Evolutionary conservation across 1,140 invertebrate species (phyloP), one percentile per base, ranked within the genome.

Genomic region (Tribolium madens): DNA sequence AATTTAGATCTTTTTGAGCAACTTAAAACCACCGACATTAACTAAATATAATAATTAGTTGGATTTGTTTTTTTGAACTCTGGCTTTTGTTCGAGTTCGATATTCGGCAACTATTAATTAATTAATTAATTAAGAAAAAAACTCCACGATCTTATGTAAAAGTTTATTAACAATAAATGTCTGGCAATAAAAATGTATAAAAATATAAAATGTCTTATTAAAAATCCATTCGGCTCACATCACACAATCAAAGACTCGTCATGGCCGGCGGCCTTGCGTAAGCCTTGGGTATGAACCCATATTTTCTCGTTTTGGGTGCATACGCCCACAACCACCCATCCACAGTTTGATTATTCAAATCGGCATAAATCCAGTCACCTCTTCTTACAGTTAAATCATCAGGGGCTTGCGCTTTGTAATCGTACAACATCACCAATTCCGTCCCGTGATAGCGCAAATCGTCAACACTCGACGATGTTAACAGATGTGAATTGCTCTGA

Each of bases 271-370:
- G 94, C n/a, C 95, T 89, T 0, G 96, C 96, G 84, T 97, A 98
- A 0, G 95, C 94, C 86, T 96, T 97, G 7, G 97, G 97, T 81
- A 98, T 97, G 86, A 97, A 98, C 9, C 97, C 97, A 84, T 97
- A 97, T 87, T 96, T 95, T 18, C 95, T 88, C 7, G 94, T 94
- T 87, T 96, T 96, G 0, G 96, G 95, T 6, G 96, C 95, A 86
- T 96, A 97, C 0, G 95, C 96, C 96, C 96, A 98, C 21, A 98
- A 87, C 96, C 96, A 98, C 7, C 96, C 96, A 84, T 97, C 95
- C 0, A 97, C 95, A 0, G 94, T 97, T 87, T 98, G 96, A 88
- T 97, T 95, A 76, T 91, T 93, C 33, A 97, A 88, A 87, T 98
- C 96, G 0, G 96, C 96, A 87, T 97, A 98, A 73, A 98, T 96